Conservation (phyloP, 1,140 invertebrate species). For the Stenopsyche tienmushanensis region DNA sequence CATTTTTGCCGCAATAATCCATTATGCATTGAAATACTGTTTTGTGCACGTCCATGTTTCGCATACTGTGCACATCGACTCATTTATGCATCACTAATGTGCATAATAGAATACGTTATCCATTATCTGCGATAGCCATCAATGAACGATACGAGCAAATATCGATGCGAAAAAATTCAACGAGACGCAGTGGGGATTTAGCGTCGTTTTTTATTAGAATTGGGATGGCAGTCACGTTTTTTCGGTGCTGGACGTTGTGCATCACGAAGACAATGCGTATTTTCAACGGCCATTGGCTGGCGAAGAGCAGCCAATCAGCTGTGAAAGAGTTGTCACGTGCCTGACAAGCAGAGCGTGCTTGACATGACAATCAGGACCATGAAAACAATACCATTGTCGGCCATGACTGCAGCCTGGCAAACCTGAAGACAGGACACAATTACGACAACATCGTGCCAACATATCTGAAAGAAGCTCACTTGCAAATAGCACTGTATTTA, state of each 20-base stretch:
- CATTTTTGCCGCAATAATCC: conserved; percentile 25
- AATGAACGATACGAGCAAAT: too few relatives aligned
- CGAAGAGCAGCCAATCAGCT: conserved; percentile 29
- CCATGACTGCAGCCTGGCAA: background rate
- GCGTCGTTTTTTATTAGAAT: too few relatives aligned
- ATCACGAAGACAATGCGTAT: conserved; percentile 13
- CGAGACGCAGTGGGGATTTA: too few relatives aligned
- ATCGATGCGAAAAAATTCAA: too few relatives aligned
- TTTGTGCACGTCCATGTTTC: background rate
- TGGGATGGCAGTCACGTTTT: background rate
- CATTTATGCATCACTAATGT: background rate
- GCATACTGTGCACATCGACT: background rate
- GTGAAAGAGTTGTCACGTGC: conserved; percentile 34
- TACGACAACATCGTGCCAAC: too few relatives aligned
- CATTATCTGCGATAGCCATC: too few relatives aligned
- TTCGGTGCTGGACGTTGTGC: background rate
- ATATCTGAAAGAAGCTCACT: too few relatives aligned
- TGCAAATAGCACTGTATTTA: too few relatives aligned
- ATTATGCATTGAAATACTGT: conserved; percentile 23
- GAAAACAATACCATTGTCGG: background rate
- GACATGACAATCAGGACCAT: conserved; percentile 28
- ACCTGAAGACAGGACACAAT: too few relatives aligned
- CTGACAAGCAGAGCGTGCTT: conserved; percentile 18
- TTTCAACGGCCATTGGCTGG: conserved; percentile 22
- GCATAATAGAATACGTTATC: too few relatives aligned